Base-by-base conservation (phyloP, 2,888 invertebrate species). In the Poecilus cupreus region DNA sequence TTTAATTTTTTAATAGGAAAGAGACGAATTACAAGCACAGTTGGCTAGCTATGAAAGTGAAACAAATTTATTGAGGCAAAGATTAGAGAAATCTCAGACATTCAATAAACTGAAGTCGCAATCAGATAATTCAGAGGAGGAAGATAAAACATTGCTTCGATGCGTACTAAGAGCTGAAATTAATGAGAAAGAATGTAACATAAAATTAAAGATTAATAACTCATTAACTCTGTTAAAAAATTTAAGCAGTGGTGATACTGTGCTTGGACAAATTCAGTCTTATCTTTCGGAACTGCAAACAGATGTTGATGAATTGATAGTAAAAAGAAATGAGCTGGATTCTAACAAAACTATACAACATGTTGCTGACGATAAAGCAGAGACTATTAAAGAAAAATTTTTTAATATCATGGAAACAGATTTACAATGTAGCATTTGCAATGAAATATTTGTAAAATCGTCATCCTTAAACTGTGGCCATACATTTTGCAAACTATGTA, bases 391-490 rank as follows among this genome's bases (percentile, higher is more conserved):
- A 82, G 84, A 85, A 49, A 85, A 80, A 11, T 43, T 77, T 32
- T 80, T 82, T 49, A 82, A 83, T 51, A 24, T 93, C 13, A 90
- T 94, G 91, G 93, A 95, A 85, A 91, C 91, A 84, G 95, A 96
- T 86, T 89, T 96, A 24, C 93, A 94, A 84, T 96, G 95, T 87
- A 92, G 93, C 83, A 93, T 96, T 78, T 96, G 96, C 86, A 93
- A 93, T 20, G 95, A 96, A 87, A 89, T 95, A 6, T 94, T 95
- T 86, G 91, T 95, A 0, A 90, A 91, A 86, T 93, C 95, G 0
- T 92, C 92, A 2, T 93, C 94, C 0, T 88, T 95, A 11, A 93
- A 91, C 86, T 96, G 96, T 87, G 92, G 93, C 0, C 96, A 96
- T 85, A 93, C 94, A 0, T 95, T 94, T 86, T 96, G 96, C 86